Percentiles rank a stretch among this genome's conserved stretches.
These are phyloP conservation scores for Alligator mississippiensis DNA, from an alignment of 2,113 vertebrate genomes.

Conservation along the genomic window DNA sequence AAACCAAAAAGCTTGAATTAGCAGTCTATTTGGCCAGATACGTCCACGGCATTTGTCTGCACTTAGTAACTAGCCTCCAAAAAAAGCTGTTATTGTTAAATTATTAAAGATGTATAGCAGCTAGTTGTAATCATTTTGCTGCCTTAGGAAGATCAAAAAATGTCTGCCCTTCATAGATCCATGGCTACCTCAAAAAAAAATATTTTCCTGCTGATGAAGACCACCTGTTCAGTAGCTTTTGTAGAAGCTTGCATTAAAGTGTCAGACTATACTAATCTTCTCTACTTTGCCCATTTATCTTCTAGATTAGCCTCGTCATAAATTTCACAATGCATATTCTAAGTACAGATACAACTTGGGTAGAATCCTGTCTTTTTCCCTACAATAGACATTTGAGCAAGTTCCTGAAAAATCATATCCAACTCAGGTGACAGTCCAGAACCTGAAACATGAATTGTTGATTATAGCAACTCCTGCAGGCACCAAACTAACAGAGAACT, in stretches of 20 bases:
- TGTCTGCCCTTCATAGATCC: background rate
- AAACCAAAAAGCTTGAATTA: background rate
- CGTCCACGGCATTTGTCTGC: background rate
- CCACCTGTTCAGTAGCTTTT: background rate
- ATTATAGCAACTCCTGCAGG: background rate
- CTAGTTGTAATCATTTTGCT: background rate
- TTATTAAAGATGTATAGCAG: no score
- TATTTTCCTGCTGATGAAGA: background rate
- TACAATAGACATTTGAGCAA: background rate
- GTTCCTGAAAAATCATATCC: background rate
- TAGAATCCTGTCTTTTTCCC: background rate
- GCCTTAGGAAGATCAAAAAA: background rate
- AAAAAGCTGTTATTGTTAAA: background rate
- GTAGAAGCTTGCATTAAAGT: background rate
- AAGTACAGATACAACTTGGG: background rate
- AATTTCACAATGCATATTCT: background rate
- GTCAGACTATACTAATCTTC: background rate
- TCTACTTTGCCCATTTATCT: background rate
- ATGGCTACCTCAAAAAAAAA: background rate
- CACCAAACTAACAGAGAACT: background rate
- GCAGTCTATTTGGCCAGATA: fast-evolving
- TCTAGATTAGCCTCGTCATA: background rate
- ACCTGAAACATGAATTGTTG: fast-evolving
- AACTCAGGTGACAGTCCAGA: background rate
- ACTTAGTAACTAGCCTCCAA: background rate